Conservation (phyloP, 1,140 invertebrate species). For the Dreissena rostriformis region DNA sequence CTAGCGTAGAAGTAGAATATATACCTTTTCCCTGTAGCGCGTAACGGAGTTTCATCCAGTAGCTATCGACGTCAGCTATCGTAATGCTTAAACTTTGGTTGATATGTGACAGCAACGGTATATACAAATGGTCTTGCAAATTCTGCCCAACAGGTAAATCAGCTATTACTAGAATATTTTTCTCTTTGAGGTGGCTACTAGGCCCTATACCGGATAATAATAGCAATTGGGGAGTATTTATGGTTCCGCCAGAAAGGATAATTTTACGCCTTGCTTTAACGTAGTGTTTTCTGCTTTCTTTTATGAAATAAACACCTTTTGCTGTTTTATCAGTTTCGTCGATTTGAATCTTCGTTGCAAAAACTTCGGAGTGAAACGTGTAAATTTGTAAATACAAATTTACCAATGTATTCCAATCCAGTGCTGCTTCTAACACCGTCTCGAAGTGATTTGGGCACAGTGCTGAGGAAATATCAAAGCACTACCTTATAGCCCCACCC, state of each 20-base stretch:
- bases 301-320: slow-evolving; percentile 10
- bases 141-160: slow-evolving; percentile 31
- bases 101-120: not conserved
- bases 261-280: slow-evolving; percentile 8
- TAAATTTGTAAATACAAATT: not conserved
- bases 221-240: slow-evolving; percentile 93
- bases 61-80: not conserved
- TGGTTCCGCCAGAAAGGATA: slow-evolving; percentile 86
- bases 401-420: not conserved
- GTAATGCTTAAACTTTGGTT: not conserved
- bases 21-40: not conserved
- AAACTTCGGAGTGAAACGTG: not conserved
- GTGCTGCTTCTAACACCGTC: slow-evolving; percentile 28
- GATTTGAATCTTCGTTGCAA: slow-evolving; percentile 4
- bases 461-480: slow-evolving; percentile 81
- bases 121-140: not conserved
- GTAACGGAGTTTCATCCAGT: slow-evolving; percentile 5
- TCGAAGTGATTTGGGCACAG: slow-evolving; percentile 13
- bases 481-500: slow-evolving; percentile 54
- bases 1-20: not conserved
- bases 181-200: slow-evolving; percentile 18
- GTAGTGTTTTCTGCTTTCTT: slow-evolving; percentile 11
- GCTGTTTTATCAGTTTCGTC: not conserved
- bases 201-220: slow-evolving; percentile 95
- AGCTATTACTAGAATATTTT: slow-evolving; percentile 14